Evolutionary conservation across 2,888 invertebrate species (phyloP).

Genomic region (Chrysotoxum bicinctum): DNA sequence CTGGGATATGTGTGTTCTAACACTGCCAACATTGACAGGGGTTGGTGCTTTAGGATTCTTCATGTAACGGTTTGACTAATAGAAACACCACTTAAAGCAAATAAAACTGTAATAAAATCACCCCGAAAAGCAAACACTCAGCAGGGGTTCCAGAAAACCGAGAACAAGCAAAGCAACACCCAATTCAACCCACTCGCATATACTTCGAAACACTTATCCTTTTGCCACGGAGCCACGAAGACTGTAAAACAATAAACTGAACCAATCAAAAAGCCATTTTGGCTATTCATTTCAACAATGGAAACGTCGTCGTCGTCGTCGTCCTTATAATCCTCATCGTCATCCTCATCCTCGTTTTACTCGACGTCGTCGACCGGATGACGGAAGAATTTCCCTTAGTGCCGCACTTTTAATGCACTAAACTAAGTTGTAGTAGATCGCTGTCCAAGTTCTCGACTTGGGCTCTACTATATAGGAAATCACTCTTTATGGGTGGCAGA

Average conservation of each 20-base stretch:
- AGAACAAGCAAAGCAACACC: conserved; percentile 25
- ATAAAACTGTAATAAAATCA: conserved; percentile 75
- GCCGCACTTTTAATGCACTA: conserved; percentile 61
- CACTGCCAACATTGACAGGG: conserved; percentile 38
- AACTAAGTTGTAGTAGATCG: conserved; percentile 63
- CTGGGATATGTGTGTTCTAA: background rate
- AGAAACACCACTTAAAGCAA: conserved; percentile 73
- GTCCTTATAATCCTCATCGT: background rate
- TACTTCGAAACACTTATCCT: conserved; percentile 67
- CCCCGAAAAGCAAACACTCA: conserved; percentile 71
- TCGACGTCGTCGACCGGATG: conserved; percentile 54
- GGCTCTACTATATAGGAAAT: conserved; percentile 53
- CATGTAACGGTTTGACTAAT: conserved; percentile 68
- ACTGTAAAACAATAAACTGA: conserved; percentile 74
- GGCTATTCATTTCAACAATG: conserved; percentile 79
- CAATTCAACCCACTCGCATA: conserved; percentile 43
- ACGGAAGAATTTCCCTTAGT: conserved; percentile 55
- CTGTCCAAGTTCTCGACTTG: conserved; percentile 57
- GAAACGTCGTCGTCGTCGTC: conserved; percentile 46
- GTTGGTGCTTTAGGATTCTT: conserved; percentile 47
- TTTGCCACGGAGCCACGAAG: conserved; percentile 71
- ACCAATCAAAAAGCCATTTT: conserved; percentile 81
- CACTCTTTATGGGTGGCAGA: conserved; percentile 72
- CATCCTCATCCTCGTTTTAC: conserved; percentile 16
- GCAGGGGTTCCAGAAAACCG: conserved; percentile 50